phyloP scores from a whole-genome alignment of 2,113 vertebrate species.

The Motacilla tschutschensis region DNA sequence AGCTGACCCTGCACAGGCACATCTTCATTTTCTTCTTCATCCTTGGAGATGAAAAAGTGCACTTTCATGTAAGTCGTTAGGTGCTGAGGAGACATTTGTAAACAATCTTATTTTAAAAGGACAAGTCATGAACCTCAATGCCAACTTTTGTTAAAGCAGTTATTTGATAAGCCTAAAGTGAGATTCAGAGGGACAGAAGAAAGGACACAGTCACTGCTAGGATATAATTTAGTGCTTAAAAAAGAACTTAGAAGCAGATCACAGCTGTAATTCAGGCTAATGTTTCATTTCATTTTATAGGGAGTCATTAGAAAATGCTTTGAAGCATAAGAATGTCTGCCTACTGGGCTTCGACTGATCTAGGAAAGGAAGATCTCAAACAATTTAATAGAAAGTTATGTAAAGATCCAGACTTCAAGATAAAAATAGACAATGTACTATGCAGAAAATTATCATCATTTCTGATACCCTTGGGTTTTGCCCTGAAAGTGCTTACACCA shows the following conservation, averaged over 20 bases:
- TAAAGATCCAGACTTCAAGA: constrained; percentile 35
- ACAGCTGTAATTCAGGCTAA: constrained; percentile 50
- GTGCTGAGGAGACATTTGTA: constrained; percentile 9
- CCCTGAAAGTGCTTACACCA: constrained; percentile 29
- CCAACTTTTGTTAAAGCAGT: background rate
- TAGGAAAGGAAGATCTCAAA: background rate
- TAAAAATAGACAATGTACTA: constrained; percentile 26
- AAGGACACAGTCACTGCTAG: constrained; percentile 7
- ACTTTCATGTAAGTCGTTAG: background rate
- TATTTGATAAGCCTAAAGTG: constrained; percentile 21
- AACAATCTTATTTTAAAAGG: constrained; percentile 27
- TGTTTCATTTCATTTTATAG: constrained; percentile 38
- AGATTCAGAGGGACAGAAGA: background rate
- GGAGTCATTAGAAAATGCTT: constrained; percentile 30
- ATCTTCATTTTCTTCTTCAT: background rate
- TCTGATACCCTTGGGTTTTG: constrained; percentile 41
- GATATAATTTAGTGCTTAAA: constrained; percentile 18
- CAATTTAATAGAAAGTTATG: constrained; percentile 44
- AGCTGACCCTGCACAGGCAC: background rate
- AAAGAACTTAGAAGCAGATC: background rate
- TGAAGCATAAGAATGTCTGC: constrained; percentile 30
- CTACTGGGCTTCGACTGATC: background rate
- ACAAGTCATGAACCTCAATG: constrained; percentile 11
- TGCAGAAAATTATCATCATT: background rate
- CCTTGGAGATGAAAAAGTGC: background rate